Base-by-base conservation (phyloP, 2,797 vertebrate genomes). In the Chiroxiphia lanceolata region DNA sequence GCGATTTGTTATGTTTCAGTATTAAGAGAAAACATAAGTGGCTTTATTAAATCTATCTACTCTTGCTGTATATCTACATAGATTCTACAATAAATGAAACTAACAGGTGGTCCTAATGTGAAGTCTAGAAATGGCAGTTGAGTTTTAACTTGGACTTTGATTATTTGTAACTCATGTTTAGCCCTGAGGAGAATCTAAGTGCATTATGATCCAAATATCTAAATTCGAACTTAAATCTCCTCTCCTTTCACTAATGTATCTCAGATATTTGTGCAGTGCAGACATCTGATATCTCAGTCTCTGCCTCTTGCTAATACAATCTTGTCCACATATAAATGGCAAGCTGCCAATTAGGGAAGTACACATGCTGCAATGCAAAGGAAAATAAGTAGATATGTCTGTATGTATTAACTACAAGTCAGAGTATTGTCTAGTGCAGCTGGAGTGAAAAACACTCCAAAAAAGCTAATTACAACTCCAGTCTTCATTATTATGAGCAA, bases 361-460 rank as follows among this genome's bases (percentile, higher is more conserved):
- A 83, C 90, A 76, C 69, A 77, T 59, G 67, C 80, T 92, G 70
- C 85, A 93, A 54, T 59, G 84, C 91, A 96, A 95, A 90, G 40
- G 63, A 90, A 96, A 95, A 87, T 91, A 90, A 90, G 91, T 69
- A 96, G 87, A 93, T 91, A 90, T 70, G 82, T 88, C 93, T 93
- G 72, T 86, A 89, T 78, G 69, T 51, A 88, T 91, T 92, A 90
- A 50, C 53, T 88, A 54, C 87, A 70, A 95, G 86, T 89, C 77
- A 82, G 36, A 95, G 50, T 82, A 91, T 94, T 94, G 91, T 94
- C 83, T 93, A 83, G 70, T 96, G 93, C 95, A 94, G 76, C 95
- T 96, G 89, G 95, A 96, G 72, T 88, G 77, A 94, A 89, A 93
- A 94, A 86, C 77, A 94, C 70, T 93, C 80, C 57, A 88, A 93